A percentile compares a stretch with the other conserved stretches of the same genome.
Conservation (phyloP, 2,888 invertebrate genomes). For the Linyphia triangularis region DNA sequence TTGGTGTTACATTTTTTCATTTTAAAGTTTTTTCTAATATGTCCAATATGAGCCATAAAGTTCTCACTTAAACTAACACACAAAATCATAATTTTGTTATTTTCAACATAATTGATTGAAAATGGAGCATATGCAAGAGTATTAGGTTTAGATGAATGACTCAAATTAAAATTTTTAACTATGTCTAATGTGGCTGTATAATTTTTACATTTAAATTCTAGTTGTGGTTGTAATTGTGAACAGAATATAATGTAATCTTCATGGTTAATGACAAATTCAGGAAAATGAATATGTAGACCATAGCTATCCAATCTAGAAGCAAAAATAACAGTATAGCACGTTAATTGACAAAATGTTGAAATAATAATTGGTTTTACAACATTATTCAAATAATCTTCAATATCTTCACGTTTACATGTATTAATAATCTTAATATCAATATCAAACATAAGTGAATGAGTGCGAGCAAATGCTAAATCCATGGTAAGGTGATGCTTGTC, state of each 20-base stretch:
- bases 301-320: neutral
- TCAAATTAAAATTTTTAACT: neutral
- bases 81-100: neutral
- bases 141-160: neutral
- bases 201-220: neutral
- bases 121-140: neutral
- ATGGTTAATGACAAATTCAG: constrained; percentile 14
- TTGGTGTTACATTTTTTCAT: neutral
- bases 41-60: neutral
- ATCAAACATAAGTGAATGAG: constrained; percentile 1
- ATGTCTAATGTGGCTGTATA: constrained; percentile 7
- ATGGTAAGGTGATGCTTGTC: neutral
- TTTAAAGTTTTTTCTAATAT: neutral
- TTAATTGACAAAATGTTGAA: neutral
- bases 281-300: constrained; percentile 25
- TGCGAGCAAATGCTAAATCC: neutral
- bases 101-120: neutral
- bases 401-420: neutral
- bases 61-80: neutral
- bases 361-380: neutral
- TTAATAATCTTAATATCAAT: neutral
- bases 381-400: neutral
- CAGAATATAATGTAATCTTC: constrained; percentile 28
- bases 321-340: neutral
- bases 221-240: neutral